These are phyloP conservation scores for Glossosoma conforme DNA, from an alignment of 1,140 invertebrate genomes.

Conservation along the genomic window DNA sequence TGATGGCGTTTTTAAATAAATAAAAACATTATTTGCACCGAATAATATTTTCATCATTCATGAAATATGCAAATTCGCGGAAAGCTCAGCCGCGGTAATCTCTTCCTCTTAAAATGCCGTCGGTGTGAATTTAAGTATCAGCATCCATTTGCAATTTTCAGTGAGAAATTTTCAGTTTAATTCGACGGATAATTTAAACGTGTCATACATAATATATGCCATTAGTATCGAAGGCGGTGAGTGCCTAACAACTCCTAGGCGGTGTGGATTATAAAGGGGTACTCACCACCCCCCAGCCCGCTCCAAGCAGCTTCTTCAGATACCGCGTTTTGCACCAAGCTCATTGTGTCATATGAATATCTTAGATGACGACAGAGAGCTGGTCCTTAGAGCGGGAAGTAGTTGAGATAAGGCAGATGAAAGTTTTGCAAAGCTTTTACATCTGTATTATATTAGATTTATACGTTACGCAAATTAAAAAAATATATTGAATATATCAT, in stretches of 20 bases:
- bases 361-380: conserved; percentile 21
- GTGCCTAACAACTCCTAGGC: neutral
- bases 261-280: neutral
- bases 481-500: no score
- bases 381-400: no score
- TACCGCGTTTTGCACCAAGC: neutral
- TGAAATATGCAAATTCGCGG: no score
- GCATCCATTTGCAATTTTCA: conserved; percentile 27
- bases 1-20: no score
- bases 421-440: no score
- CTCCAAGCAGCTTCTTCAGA: neutral
- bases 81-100: neutral
- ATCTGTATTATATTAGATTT: no score
- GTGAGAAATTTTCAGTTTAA: conserved; percentile 7
- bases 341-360: conserved; percentile 21
- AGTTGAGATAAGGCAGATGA: no score
- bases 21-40: no score
- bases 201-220: conserved; percentile 25
- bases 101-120: neutral
- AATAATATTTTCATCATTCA: no score
- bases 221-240: conserved; percentile 21
- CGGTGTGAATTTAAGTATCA: conserved; percentile 15
- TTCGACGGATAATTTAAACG: conserved; percentile 25
- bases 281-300: neutral
- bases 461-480: no score